Evolutionary conservation across 1,140 invertebrate genomes (phyloP).

Genomic region (Sinella curviseta): DNA sequence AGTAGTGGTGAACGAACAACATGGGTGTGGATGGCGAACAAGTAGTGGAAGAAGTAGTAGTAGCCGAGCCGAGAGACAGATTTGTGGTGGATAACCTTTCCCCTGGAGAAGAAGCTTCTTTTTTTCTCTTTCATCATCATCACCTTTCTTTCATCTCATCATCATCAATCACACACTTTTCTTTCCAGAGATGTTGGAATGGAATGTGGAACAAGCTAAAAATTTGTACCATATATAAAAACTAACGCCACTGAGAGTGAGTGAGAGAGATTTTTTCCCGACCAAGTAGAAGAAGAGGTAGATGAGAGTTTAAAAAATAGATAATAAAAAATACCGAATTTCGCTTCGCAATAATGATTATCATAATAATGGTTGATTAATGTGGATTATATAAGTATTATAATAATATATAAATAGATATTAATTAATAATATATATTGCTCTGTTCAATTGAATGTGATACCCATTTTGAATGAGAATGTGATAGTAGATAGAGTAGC

Average conservation of each 20-base stretch:
- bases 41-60: background rate
- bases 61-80: background rate
- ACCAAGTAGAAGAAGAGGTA: background rate
- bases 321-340: too few relatives aligned
- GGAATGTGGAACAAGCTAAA: background rate
- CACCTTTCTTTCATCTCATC: background rate
- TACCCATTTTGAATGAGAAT: conserved; percentile 14
- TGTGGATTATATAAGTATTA: background rate
- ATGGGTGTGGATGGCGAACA: too few relatives aligned
- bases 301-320: background rate
- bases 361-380: too few relatives aligned
- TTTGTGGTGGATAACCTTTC: background rate
- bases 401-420: background rate
- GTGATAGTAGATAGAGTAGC: too few relatives aligned
- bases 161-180: too few relatives aligned
- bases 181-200: too few relatives aligned
- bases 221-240: conserved; percentile 19
- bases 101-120: background rate
- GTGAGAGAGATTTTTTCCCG: too few relatives aligned
- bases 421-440: background rate
- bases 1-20: background rate
- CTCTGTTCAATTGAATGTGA: conserved; percentile 19
- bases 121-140: background rate
- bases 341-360: too few relatives aligned
- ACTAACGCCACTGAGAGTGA: too few relatives aligned